These are phyloP conservation scores for Xanthorhoe designata DNA, from an alignment of 2,888 invertebrate genomes.

Conservation along the genomic window DNA sequence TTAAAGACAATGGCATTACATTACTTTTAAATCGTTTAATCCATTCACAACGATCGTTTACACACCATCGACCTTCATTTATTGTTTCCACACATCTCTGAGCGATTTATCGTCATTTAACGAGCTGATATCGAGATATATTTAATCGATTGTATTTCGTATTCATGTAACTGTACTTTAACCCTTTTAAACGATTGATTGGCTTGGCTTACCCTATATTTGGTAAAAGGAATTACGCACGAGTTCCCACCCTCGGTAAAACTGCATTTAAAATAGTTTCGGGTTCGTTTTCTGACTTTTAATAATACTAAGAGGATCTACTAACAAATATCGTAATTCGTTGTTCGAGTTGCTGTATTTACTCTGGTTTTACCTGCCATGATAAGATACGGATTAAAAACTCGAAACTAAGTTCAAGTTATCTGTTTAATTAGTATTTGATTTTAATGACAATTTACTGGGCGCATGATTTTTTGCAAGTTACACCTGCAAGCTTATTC, in stretches of 20 bases:
- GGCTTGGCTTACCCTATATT: slow-evolving; percentile 52
- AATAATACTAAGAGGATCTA: slow-evolving; percentile 10
- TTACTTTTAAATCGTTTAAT: slow-evolving; percentile 49
- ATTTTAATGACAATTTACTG: too few species aligned
- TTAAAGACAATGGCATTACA: slow-evolving; percentile 37
- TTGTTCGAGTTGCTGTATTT: neutral
- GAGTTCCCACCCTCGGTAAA: slow-evolving; percentile 59
- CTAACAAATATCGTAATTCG: neutral
- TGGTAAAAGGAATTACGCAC: slow-evolving; percentile 61
- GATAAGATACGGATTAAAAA: too few species aligned
- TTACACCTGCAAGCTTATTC: too few species aligned
- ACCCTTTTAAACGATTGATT: slow-evolving; percentile 28
- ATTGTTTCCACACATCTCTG: slow-evolving; percentile 61
- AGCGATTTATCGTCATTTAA: slow-evolving; percentile 56
- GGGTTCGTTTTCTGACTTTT: slow-evolving; percentile 24
- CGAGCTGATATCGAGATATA: slow-evolving; percentile 49
- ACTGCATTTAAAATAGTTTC: slow-evolving; percentile 23
- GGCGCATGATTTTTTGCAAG: too few species aligned
- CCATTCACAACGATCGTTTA: slow-evolving; percentile 56
- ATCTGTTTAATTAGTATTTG: too few species aligned
- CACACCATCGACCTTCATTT: slow-evolving; percentile 58
- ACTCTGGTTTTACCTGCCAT: neutral
- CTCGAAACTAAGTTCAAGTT: too few species aligned
- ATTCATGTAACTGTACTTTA: slow-evolving; percentile 49
- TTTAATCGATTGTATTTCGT: slow-evolving; percentile 50